Base-by-base conservation (phyloP, 2,113 vertebrate species). In the Alaudala cheleensis region DNA sequence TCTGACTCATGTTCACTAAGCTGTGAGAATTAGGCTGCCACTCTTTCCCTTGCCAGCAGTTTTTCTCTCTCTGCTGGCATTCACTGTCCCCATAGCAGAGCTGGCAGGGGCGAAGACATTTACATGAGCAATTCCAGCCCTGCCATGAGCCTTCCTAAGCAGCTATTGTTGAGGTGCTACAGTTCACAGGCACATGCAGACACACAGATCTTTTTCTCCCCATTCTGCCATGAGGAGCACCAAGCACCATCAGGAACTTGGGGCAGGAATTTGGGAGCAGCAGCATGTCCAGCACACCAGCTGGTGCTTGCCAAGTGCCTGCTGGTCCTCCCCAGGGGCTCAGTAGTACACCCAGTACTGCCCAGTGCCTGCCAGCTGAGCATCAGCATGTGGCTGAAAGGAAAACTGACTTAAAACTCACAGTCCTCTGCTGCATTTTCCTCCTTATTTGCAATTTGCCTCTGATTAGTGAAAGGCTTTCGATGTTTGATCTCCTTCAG, bases 381-480 rank as follows among this genome's bases (percentile, higher is more conserved):
- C 83, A 61, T 31, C 78, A 64, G 66, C 5, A 9, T 0, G 0
- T 37, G 65, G 18, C 29, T 64, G 62, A 64, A 86, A 11, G 40
- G 53, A 62, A 67, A 69, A 37, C 12, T 45, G 78, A 40, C 5
- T 34, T 29, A 77, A 90, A 95, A 97, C 98, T 98, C 92, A 99
- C 99, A 33, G 40, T 99, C 97, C 9, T 98, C 95, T 19, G 99
- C 98, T 95, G 98, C 97, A 0, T 97, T 95, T 6, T 97, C 97
- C 87, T 99, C 99, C 10, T 99, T 94, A 1, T 97, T 97, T 29
- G 98, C 98, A 9, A 97, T 94, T 40, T 98, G 98, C 62, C 86
- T 98, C 31, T 97, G 98, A 11, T 96, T 95, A n/a, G 97, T 97
- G 92, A 99, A 98, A 5, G 98, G 98, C 67, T 98, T 98, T 12